A percentile compares a stretch with the other conserved stretches of the same genome.
Evolutionary conservation across 2,888 invertebrate genomes (phyloP).

Genomic region (Drosophila testacea): DNA sequence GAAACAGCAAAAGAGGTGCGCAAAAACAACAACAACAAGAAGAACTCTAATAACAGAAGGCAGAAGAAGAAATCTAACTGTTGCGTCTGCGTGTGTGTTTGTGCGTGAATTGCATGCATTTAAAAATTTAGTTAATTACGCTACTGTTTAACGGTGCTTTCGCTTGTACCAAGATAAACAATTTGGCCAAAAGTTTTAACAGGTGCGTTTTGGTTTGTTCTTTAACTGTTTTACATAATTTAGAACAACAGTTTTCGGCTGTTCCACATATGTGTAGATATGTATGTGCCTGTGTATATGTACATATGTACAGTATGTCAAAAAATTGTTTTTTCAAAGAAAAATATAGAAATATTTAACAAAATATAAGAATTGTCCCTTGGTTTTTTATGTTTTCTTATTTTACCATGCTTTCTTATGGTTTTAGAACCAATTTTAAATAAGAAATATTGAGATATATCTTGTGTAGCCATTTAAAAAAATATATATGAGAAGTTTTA

Average conservation of each 20-base stretch:
- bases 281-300: background rate
- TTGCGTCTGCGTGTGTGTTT: slow-evolving; percentile 38
- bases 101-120: slow-evolving; percentile 38
- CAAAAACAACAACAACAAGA: slow-evolving; percentile 25
- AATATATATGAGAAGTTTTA: background rate
- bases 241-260: slow-evolving; percentile 28
- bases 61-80: slow-evolving; percentile 48
- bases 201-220: slow-evolving; percentile 43
- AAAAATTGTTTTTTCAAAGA: background rate
- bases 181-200: slow-evolving; percentile 36
- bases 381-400: no score
- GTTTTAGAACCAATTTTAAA: no score
- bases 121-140: slow-evolving; percentile 38
- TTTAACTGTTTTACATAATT: slow-evolving; percentile 40
- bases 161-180: slow-evolving; percentile 25
- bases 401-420: no score
- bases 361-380: background rate
- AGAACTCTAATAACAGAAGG: slow-evolving; percentile 3
- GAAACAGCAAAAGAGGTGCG: slow-evolving; percentile 33
- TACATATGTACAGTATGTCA: background rate
- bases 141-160: slow-evolving; percentile 33
- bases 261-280: slow-evolving; percentile 6
- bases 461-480: background rate
- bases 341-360: background rate
- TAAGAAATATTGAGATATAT: no score